Evolutionary conservation across 2,113 vertebrate genomes (phyloP).

Genomic region (Gopherus evgoodei): DNA sequence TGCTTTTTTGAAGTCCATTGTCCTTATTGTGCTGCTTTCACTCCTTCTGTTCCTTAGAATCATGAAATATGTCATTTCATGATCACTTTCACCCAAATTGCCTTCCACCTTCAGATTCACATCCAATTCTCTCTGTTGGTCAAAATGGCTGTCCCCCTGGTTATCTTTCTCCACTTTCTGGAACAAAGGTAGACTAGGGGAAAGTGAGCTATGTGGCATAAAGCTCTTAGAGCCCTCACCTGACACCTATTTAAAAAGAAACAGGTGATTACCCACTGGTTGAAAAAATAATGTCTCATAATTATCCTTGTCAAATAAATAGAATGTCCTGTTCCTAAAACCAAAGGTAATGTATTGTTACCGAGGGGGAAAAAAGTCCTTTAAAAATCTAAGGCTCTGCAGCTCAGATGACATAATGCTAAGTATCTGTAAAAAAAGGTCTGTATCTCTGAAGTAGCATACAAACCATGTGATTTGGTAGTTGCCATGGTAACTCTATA

Average conservation of each 20-base stretch:
- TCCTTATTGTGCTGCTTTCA: not conserved
- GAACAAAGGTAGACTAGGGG: not conserved
- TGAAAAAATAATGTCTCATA: not conserved
- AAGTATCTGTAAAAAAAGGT: conserved; percentile 50
- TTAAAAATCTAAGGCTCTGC: conserved; percentile 59
- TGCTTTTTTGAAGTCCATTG: not conserved
- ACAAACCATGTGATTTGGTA: conserved; percentile 50
- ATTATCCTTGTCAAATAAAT: conserved; percentile 23
- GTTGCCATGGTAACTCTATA: conserved; percentile 74
- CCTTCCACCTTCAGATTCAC: not conserved
- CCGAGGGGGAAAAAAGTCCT: not conserved
- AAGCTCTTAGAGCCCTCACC: not conserved
- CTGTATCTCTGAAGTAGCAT: conserved; percentile 36
- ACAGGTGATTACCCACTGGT: not conserved
- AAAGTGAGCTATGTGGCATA: not conserved
- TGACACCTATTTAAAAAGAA: conserved; percentile 22
- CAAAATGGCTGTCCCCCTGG: not conserved
- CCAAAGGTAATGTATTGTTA: not conserved
- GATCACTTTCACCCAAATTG: not conserved
- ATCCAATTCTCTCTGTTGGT: not conserved
- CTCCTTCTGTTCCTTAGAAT: not conserved
- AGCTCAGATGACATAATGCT: conserved; percentile 25
- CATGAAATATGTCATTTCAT: not conserved
- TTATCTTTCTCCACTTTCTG: not conserved
- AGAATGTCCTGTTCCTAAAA: conserved; percentile 28